A percentile compares a stretch with the other conserved stretches of the same genome.
Conservation (phyloP, 2,113 vertebrate species). For the Ovis canadensis region DNA sequence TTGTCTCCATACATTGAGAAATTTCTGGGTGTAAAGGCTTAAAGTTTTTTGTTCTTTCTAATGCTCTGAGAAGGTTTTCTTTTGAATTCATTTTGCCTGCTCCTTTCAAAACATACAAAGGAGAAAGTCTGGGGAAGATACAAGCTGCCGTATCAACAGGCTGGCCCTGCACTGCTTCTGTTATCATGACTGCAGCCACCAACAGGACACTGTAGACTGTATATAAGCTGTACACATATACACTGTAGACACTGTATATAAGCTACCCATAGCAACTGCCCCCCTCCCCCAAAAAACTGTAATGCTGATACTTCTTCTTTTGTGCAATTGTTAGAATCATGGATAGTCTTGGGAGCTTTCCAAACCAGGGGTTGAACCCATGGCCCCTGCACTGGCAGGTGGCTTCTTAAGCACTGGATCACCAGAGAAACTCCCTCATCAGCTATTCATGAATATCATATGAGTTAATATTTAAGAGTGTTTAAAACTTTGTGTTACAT, state of each 20-base stretch:
- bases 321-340: background rate
- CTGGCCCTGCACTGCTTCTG: background rate
- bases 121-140: conserved; percentile 29
- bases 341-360: background rate
- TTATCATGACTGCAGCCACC: background rate
- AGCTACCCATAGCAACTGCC: background rate
- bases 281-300: fast-evolving
- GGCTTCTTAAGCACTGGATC: background rate
- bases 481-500: background rate
- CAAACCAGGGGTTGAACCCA: background rate
- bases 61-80: conserved; percentile 38
- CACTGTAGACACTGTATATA: background rate
- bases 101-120: conserved; percentile 57
- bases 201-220: background rate
- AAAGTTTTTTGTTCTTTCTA: conserved; percentile 22
- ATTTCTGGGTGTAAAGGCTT: conserved; percentile 41
- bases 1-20: conserved; percentile 54
- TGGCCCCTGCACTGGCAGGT: background rate
- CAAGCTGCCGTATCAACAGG: background rate
- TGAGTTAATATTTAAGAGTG: background rate
- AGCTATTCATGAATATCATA: background rate
- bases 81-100: conserved; percentile 53
- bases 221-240: background rate
- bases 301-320: background rate
- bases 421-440: background rate